Evolutionary conservation across 1,140 invertebrate species (phyloP), one percentile per base, ranked within the genome.

Genomic region (Calosoma granatense): DNA sequence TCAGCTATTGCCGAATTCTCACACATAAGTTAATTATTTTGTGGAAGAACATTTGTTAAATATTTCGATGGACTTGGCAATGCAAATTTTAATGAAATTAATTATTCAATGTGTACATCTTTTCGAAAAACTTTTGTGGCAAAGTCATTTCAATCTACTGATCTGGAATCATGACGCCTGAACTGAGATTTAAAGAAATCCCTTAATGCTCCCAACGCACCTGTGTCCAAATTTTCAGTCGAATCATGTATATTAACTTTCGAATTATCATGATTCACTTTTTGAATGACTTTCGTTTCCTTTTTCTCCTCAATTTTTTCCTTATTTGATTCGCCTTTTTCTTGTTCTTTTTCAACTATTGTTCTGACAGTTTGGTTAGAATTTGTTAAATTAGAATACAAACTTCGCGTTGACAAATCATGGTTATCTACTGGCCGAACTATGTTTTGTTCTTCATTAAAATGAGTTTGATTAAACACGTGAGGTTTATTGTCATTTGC

Each of bases 101-200:
- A n/a, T n/a, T n/a, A n/a, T n/a, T n/a, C n/a, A n/a, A n/a, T n/a
- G n/a, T n/a, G n/a, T n/a, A n/a, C n/a, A n/a, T n/a, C n/a, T n/a
- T n/a, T 9, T n/a, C 26, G 6, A 36, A 36, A 36, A 36, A 9
- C 6, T 36, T 36, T 36, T 36, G 26, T 36, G 26, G 26, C 26
- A 36, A n/a, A 36, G 26, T 9, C 26, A 6, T 36, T 36, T 36
- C n/a, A 36, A 36, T 36, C 26, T n/a, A n/a, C 6, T 36, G 26
- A 36, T n/a, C 26, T 6, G 6, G 26, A 36, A 36, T 36, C 26
- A 9, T 36, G 26, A 36, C 22, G 20, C 22, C 20, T 53, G 22
- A 21, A 53, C 15, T 53, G 51, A 20, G 21, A 30, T 11, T 54
- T 4, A 17, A 54, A 26, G 19, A 54, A 54, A 36, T 54, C 53